Percentiles rank a stretch among this genome's conserved stretches.
These are phyloP conservation scores for Eilema griseolum DNA, from an alignment of 2,888 invertebrate species.

Conservation along the genomic window DNA sequence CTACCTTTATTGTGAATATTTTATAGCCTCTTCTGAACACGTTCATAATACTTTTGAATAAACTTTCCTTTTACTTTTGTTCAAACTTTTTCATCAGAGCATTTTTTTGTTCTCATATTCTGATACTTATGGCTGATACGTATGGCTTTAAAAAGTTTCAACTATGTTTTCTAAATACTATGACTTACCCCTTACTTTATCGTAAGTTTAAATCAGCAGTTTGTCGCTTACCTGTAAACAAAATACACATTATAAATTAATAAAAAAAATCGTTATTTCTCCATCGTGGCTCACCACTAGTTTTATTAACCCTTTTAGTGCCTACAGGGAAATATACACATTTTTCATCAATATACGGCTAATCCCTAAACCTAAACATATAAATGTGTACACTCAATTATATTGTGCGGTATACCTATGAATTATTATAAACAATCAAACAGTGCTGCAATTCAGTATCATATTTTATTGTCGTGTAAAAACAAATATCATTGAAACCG, in stretches of 20 bases:
- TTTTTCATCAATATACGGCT: neutral
- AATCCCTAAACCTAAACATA: no score
- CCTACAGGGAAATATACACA: no score
- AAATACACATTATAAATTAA: neutral
- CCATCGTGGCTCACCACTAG: no score
- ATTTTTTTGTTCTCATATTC: neutral
- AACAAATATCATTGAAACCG: neutral
- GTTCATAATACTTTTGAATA: neutral
- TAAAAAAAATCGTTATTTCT: neutral
- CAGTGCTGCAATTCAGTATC: no score
- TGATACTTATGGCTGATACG: neutral
- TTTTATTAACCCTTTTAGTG: no score
- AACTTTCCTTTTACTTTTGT: neutral
- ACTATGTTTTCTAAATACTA: neutral
- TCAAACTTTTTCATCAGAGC: neutral
- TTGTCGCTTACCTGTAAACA: slow-evolving; percentile 1
- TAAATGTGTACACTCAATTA: no score
- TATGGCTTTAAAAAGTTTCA: neutral
- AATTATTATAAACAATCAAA: no score
- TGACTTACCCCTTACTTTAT: neutral
- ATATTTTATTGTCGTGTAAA: neutral
- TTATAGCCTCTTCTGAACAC: neutral
- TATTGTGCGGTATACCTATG: no score
- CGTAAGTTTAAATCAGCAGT: neutral
- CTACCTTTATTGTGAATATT: neutral